Percentiles rank a stretch among this genome's conserved stretches.
Conservation (phyloP, 2,113 vertebrate species). For the Coracopsis vasa region DNA sequence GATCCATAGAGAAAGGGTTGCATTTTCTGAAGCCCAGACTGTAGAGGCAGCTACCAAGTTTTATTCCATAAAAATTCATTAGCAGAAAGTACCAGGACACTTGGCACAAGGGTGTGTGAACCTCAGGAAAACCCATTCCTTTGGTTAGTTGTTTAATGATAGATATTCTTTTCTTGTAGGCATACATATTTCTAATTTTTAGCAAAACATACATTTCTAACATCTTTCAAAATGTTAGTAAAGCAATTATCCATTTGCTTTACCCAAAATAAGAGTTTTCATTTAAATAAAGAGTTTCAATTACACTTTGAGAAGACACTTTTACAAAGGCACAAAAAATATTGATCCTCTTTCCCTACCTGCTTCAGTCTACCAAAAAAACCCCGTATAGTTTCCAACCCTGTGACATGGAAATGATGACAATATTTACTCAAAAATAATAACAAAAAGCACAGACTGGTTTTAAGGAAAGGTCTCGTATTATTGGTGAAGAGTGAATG, state of each 20-base stretch:
- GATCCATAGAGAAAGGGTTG: background rate
- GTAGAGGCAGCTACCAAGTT: background rate
- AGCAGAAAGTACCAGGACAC: background rate
- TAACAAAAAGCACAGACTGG: background rate
- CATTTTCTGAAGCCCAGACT: background rate
- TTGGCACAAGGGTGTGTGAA: background rate
- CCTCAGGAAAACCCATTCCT: background rate
- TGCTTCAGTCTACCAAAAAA: background rate
- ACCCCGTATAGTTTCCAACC: background rate
- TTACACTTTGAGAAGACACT: background rate
- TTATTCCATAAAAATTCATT: background rate
- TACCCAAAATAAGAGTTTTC: background rate
- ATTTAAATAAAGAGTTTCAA: background rate
- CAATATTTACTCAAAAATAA: background rate
- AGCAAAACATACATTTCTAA: background rate
- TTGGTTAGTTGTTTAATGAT: fast-evolving
- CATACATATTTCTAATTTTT: background rate
- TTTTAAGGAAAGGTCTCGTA: background rate
- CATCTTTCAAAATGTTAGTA: background rate
- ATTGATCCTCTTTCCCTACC: background rate
- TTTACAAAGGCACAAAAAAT: background rate
- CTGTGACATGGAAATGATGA: background rate
- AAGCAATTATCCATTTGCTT: background rate
- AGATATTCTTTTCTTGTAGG: background rate
- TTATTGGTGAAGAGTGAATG: background rate